Conservation (phyloP, 2,797 vertebrate species). For the Mico argentatus region DNA sequence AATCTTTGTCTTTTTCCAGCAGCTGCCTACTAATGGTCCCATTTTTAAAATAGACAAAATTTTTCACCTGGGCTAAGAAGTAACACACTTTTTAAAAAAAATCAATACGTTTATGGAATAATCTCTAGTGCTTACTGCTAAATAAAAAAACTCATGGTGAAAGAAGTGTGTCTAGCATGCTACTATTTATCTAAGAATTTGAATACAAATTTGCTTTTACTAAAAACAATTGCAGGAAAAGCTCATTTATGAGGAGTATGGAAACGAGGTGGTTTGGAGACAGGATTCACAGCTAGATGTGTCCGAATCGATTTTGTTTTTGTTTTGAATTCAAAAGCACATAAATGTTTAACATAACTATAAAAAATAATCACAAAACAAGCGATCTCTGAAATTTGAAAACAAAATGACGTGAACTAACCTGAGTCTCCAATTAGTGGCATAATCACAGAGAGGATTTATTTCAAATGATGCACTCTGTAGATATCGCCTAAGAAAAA, state of each 20-base stretch:
- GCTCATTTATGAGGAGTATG: background rate
- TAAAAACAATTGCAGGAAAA: background rate
- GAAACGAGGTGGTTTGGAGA: background rate
- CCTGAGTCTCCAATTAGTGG: background rate
- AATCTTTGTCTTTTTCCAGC: constrained; percentile 50
- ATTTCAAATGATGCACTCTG: background rate
- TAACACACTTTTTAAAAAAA: background rate
- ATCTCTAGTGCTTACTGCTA: background rate
- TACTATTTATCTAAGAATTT: background rate
- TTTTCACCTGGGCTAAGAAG: constrained; percentile 45
- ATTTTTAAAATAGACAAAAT: constrained; percentile 29
- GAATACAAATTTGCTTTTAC: constrained; percentile 49
- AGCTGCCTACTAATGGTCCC: background rate
- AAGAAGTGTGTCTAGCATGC: background rate
- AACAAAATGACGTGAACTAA: background rate
- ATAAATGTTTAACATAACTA: constrained; percentile 14
- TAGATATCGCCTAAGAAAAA: background rate
- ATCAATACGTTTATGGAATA: background rate
- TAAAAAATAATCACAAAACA: background rate
- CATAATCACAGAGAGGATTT: background rate
- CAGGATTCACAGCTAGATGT: background rate
- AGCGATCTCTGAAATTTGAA: constrained; percentile 28
- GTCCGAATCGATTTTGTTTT: constrained; percentile 55
- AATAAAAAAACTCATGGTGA: background rate
- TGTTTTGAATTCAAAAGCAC: constrained; percentile 33